Evolutionary conservation across 2,113 vertebrate species (phyloP).

Genomic region (Oncorhynchus mykiss): DNA sequence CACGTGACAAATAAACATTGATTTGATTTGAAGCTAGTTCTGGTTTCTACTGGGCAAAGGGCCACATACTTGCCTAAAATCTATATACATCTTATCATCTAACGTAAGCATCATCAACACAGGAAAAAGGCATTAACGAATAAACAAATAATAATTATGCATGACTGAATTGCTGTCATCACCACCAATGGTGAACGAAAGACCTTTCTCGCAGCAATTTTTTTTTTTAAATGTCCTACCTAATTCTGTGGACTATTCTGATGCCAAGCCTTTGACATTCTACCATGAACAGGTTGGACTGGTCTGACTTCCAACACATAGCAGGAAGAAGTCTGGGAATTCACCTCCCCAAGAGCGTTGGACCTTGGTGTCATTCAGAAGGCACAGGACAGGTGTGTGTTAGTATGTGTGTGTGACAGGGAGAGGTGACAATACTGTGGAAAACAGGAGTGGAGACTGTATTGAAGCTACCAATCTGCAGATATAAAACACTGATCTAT

Average conservation of each 20-base stretch:
- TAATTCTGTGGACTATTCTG: constrained; percentile 12
- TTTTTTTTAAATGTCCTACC: not conserved
- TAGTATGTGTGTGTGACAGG: constrained; percentile 5
- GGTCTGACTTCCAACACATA: constrained; percentile 46
- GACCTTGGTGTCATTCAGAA: constrained; percentile 33
- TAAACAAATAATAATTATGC: not conserved
- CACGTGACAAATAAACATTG: no score
- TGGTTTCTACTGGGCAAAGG: no score
- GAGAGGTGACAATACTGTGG: not conserved
- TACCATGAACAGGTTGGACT: constrained; percentile 55
- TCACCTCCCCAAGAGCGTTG: constrained; percentile 30
- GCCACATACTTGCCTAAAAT: no score
- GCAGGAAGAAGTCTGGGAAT: constrained; percentile 43
- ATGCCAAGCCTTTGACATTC: not conserved
- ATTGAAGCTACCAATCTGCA: not conserved
- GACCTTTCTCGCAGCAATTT: not conserved
- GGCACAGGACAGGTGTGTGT: constrained; percentile 24
- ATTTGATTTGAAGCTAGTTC: no score
- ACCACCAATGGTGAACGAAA: not conserved
- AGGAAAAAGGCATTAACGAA: not conserved
- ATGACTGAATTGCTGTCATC: not conserved
- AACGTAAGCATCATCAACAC: not conserved
- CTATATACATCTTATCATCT: not conserved
- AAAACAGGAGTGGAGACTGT: no score
- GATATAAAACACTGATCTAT: not conserved